Evolutionary conservation across 1,140 invertebrate species (phyloP).

Genomic region (Arion vulgaris): DNA sequence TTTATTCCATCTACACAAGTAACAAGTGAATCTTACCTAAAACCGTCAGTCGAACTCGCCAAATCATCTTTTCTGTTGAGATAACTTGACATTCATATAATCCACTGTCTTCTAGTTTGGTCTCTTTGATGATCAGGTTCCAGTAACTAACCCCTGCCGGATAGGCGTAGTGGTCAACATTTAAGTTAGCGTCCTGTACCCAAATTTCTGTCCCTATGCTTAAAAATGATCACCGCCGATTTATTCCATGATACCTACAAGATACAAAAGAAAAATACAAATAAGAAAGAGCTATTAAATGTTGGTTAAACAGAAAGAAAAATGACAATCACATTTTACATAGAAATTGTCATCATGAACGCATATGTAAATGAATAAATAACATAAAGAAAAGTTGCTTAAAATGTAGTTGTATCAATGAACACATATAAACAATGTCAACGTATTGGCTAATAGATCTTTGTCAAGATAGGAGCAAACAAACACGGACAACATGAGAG

Average conservation of each 20-base stretch:
- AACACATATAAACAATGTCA: no score
- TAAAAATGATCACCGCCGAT: slow-evolving; percentile 42
- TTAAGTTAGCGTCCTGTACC: slow-evolving; percentile 43
- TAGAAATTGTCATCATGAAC: no score
- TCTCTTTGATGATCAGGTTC: slow-evolving; percentile 49
- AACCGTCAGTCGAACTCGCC: slow-evolving; percentile 44
- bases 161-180: slow-evolving; percentile 75
- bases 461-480: no score
- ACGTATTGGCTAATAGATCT: no score
- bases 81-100: slow-evolving; percentile 51
- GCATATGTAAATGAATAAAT: no score
- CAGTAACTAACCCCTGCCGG: slow-evolving; percentile 40
- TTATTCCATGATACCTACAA: slow-evolving; percentile 47
- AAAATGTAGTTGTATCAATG: no score
- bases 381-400: no score
- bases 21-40: slow-evolving; percentile 30
- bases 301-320: no score
- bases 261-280: background rate
- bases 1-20: no score
- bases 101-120: slow-evolving; percentile 41
- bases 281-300: no score
- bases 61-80: slow-evolving; percentile 42
- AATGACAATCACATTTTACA: no score
- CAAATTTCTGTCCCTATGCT: slow-evolving; percentile 48
- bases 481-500: no score